These are phyloP conservation scores for Molanna angustata DNA, from an alignment of 2,888 invertebrate species.

Conservation along the genomic window DNA sequence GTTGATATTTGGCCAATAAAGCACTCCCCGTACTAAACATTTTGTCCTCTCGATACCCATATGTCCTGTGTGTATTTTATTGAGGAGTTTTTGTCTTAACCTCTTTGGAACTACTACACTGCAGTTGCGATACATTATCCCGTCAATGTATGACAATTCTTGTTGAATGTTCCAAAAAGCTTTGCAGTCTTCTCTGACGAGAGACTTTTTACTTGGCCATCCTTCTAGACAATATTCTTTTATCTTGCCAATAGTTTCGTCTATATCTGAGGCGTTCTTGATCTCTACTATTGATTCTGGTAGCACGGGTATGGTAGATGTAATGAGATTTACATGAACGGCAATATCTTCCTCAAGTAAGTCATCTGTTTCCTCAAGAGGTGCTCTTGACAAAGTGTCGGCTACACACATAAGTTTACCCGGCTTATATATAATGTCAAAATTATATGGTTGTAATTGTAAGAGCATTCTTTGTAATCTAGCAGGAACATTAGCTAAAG, in stretches of 20 bases:
- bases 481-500: conserved; percentile 27
- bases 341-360: conserved; percentile 1
- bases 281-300: background rate
- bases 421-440: conserved; percentile 27
- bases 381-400: conserved; percentile 28
- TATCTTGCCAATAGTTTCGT: background rate
- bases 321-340: background rate
- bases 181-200: background rate
- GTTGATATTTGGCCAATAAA: conserved; percentile 34
- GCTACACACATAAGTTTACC: conserved; percentile 20
- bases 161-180: conserved; percentile 1
- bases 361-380: background rate
- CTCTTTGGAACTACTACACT: conserved; percentile 29
- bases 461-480: conserved; percentile 35
- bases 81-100: conserved; percentile 25
- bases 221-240: background rate
- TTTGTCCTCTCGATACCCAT: conserved; percentile 32
- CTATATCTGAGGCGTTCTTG: background rate
- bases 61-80: conserved; percentile 30
- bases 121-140: conserved; percentile 25
- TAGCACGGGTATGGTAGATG: background rate
- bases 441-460: conserved; percentile 32
- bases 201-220: background rate
- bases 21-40: conserved; percentile 32
- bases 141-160: conserved; percentile 1